phyloP scores from a whole-genome alignment of 2,888 invertebrate species.

The Hirtodrosophila alboralis region DNA sequence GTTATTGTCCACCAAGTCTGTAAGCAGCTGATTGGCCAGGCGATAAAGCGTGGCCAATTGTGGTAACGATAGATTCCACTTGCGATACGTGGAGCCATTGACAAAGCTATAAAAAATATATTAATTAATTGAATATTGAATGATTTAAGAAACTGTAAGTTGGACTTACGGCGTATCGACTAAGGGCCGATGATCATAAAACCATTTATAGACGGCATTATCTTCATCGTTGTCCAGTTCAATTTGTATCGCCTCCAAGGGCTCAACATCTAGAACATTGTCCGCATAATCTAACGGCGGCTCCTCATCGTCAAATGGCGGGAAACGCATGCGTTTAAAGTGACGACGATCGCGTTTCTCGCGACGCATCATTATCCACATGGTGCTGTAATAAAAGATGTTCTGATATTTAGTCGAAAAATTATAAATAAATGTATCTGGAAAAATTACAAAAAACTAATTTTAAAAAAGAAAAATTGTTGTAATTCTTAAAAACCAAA shows the following conservation, averaged over 20 bases:
- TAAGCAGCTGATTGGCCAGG: constrained; percentile 97
- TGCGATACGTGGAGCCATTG: constrained; percentile 98
- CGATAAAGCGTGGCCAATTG: constrained; percentile 99
- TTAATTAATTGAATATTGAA: too few relatives aligned
- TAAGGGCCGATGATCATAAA: constrained; percentile 98
- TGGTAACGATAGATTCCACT: constrained; percentile 97
- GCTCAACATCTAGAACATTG: constrained; percentile 99
- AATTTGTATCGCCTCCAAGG: constrained; percentile 99
- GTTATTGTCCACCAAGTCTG: constrained; percentile 98
- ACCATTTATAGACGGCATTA: constrained; percentile 95
- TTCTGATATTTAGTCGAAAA: constrained; percentile 32
- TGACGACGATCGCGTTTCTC: constrained; percentile 99
- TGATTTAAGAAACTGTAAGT: too few relatives aligned
- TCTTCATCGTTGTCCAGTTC: constrained; percentile 98
- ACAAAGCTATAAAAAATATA: constrained; percentile 87
- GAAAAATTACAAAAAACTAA: too few relatives aligned
- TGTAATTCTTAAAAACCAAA: too few relatives aligned
- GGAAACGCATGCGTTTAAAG: constrained; percentile 99
- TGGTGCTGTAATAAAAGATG: constrained; percentile 88
- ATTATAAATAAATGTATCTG: too few relatives aligned
- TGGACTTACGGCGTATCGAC: constrained; percentile 94
- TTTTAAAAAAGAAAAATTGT: too few relatives aligned
- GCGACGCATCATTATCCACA: constrained; percentile 99
- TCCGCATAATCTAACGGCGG: constrained; percentile 99
- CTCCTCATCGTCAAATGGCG: constrained; percentile 99